Evolutionary conservation across 2,888 invertebrate genomes (phyloP), one percentile per base, ranked within the genome.

Genomic region (Ctenicera cuprea): DNA sequence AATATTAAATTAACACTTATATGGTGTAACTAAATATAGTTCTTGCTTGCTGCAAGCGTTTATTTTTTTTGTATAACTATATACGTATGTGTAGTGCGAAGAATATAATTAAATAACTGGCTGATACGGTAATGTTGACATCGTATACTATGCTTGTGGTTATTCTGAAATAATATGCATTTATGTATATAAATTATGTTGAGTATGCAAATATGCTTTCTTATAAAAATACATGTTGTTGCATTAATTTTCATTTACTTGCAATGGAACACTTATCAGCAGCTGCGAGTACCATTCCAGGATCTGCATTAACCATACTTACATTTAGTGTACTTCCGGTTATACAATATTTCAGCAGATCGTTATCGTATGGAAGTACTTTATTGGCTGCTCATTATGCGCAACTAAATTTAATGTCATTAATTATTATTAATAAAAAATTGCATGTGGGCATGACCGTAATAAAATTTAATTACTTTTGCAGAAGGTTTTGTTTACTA

Each of bases 141-240:
- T 45, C 45, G 41, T 43, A 14, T 43, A n/a, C 2, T 43, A 18
- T 45, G 45, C 18, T 45, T 18, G 18, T 43, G 41, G 41, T n/a
- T 45, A 45, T 45, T 16, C 16, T 45, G 11, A 45, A 45, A 14
- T 16, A 14, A 45, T 45, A 9, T 45, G 45, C 7, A 45, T 45
- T 45, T 18, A 41, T 41, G n/a, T n/a, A 14, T 18, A 8, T 45
- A 45, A 45, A 9, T 45, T 45, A 45, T 16, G 45, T 16, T 45
- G 14, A 18, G 18, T 52, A 52, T 26, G 52, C 52, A 52, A 52
- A 52, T 52, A 30, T 33, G 33, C 18, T 52, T 52, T 52, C 52
- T 52, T 52, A n/a, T 52, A 4, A 52, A 22, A 52, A 52, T n/a
- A 22, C 52, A 52, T 26, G 52, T 52, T 52, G 26, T 14, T 11